These are phyloP conservation scores for Phortica okadai DNA, from an alignment of 2,888 invertebrate genomes.

Conservation along the genomic window DNA sequence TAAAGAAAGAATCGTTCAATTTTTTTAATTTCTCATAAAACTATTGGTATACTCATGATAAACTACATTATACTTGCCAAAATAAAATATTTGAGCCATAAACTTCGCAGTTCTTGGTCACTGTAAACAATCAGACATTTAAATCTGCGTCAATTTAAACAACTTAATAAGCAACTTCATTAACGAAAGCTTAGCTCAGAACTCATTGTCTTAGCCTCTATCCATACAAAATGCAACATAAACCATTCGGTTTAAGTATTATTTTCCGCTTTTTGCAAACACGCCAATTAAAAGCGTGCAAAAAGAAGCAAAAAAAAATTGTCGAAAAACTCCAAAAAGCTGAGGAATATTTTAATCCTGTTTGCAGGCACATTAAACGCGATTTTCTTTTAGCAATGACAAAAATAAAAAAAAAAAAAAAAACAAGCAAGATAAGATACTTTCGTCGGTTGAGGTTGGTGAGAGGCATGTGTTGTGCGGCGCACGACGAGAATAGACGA, in stretches of 20 bases:
- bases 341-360: constrained; percentile 40
- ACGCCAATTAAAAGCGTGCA: constrained; percentile 24
- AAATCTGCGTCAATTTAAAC: too few relatives aligned
- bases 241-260: background rate
- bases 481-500: background rate
- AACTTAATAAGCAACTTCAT: background rate
- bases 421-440: background rate
- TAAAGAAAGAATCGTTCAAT: background rate
- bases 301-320: background rate
- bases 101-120: too few relatives aligned
- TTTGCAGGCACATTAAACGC: constrained; percentile 50
- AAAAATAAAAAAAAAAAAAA: background rate
- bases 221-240: constrained; percentile 14
- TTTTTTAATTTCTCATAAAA: background rate
- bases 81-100: too few relatives aligned
- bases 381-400: constrained; percentile 18
- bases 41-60: too few relatives aligned
- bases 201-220: background rate
- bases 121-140: too few relatives aligned
- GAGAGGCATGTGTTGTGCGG: background rate
- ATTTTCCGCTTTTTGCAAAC: background rate
- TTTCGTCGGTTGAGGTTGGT: background rate
- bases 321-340: background rate
- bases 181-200: background rate
- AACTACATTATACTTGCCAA: too few relatives aligned